Conservation (phyloP, 2,888 invertebrate genomes). For the Hypercompe scribonia region DNA sequence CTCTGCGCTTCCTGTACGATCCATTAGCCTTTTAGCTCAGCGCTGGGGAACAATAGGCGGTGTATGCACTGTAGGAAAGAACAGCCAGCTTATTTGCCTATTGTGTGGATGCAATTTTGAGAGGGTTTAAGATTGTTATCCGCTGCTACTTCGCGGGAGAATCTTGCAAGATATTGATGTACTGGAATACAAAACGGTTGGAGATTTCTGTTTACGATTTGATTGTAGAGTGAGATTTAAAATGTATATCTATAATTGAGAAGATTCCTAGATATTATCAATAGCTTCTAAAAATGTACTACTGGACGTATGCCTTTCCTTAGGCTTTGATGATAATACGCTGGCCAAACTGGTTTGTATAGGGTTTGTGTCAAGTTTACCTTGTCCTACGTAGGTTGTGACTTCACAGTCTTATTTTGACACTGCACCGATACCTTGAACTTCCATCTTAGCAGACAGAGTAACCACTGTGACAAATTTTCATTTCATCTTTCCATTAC, state of each 20-base stretch:
- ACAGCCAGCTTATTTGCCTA: conserved; percentile 15
- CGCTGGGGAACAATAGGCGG: conserved; percentile 22
- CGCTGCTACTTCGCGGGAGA: not conserved
- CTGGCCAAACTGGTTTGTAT: no score
- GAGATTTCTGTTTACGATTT: not conserved
- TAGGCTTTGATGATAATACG: no score
- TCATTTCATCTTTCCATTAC: not conserved
- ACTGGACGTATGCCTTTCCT: no score
- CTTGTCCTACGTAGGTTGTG: no score
- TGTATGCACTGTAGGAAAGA: conserved; percentile 17
- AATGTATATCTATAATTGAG: not conserved
- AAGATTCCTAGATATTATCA: no score
- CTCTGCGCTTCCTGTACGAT: conserved; percentile 72
- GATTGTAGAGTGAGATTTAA: not conserved
- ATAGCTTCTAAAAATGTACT: no score
- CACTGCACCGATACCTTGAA: no score
- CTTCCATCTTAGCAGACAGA: not conserved
- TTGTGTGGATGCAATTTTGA: conserved; percentile 16
- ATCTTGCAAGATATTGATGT: conserved; percentile 1
- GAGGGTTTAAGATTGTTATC: conserved; percentile 18
- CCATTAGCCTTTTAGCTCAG: conserved; percentile 68
- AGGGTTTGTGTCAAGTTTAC: no score
- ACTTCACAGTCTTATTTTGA: no score
- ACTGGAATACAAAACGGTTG: not conserved
- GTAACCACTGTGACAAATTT: not conserved